These are phyloP conservation scores for Danio rerio DNA, from an alignment of 2,113 vertebrate genomes.

Conservation along the genomic window GRCz12tu NC_133198.1:15983501-15984000, in stretches of 20 bases:
- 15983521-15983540: too few species aligned
- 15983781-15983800: not conserved
- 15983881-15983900: not conserved
- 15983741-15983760: not conserved
- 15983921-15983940: too few species aligned
- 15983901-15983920: too few species aligned
- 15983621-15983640: slow-evolving; percentile 46
- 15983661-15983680: slow-evolving; percentile 14
- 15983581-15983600: not conserved
- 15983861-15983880: not conserved
- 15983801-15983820: slow-evolving; percentile 2
- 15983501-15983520: too few species aligned
- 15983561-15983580: slow-evolving; percentile 13
- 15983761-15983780: not conserved
- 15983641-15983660: slow-evolving; percentile 41
- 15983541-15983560: not conserved
- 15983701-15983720: slow-evolving; percentile 56
- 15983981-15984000: too few species aligned
- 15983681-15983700: slow-evolving; percentile 29
- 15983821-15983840: slow-evolving; percentile 26
- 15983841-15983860: not conserved
- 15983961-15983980: too few species aligned
- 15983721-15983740: not conserved
- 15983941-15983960: too few species aligned
- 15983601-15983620: not conserved